Evolutionary conservation across 2,113 vertebrate species (phyloP).

Genomic region (Corythornis madagascariensis): DNA sequence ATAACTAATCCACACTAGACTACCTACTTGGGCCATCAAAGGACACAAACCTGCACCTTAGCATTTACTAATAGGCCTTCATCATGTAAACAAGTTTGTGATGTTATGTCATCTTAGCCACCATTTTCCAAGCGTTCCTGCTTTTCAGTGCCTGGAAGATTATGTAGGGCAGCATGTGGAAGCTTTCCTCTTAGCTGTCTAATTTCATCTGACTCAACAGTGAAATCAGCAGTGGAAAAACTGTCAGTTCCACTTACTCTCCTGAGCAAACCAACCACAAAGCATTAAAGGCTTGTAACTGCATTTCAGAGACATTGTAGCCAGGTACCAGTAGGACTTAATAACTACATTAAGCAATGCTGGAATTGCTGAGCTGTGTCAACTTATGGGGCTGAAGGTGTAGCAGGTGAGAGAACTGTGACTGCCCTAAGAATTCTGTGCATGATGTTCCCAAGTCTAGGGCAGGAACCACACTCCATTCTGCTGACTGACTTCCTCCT

Average conservation of each 20-base stretch:
- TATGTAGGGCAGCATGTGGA: slow-evolving; percentile 33
- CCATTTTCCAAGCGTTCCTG: not conserved
- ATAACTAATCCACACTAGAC: not conserved
- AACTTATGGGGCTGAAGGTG: not conserved
- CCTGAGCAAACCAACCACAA: not conserved
- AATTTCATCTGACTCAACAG: slow-evolving; percentile 40
- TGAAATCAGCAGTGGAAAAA: not conserved
- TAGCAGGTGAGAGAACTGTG: not conserved
- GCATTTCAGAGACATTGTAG: not conserved
- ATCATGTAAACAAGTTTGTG: not conserved
- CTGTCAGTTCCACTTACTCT: not conserved
- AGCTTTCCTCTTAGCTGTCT: slow-evolving; percentile 28
- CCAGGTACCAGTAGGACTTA: not conserved
- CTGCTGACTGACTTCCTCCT: not conserved
- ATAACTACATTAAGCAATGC: not conserved
- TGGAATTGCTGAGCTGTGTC: not conserved
- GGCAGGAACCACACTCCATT: not conserved
- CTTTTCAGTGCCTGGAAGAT: not conserved
- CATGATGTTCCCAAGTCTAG: accelerated
- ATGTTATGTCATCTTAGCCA: not conserved
- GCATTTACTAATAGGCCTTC: not conserved
- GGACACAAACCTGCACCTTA: not conserved
- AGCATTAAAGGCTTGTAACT: not conserved
- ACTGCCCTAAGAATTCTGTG: not conserved
- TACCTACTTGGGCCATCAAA: not conserved